A percentile compares a stretch with the other conserved stretches of the same genome.
phyloP scores from a whole-genome alignment of 2,797 vertebrate species.

The Avahi laniger region DNA sequence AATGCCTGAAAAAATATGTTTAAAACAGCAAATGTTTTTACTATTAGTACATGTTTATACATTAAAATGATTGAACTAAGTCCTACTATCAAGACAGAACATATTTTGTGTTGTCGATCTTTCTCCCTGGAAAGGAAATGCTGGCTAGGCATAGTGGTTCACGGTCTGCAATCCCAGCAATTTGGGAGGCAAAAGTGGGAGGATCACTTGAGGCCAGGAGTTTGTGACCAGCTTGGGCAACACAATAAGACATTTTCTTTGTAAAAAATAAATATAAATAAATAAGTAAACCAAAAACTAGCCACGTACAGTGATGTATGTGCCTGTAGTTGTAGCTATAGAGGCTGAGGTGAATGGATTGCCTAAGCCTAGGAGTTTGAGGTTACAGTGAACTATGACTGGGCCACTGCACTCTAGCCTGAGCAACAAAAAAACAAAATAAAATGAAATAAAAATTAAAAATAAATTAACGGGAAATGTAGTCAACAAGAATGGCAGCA shows the following conservation, averaged over 20 bases:
- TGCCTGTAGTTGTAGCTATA: not conserved
- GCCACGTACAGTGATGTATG: not conserved
- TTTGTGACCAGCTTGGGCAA: not conserved
- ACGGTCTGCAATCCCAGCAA: not conserved
- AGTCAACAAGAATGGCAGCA: not conserved
- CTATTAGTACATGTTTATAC: not conserved
- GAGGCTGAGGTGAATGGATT: not conserved
- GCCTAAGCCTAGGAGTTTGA: not conserved
- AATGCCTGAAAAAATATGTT: not conserved
- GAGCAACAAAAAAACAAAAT: not conserved
- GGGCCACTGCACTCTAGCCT: not conserved
- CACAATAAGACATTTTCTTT: not conserved
- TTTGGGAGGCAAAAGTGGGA: not conserved
- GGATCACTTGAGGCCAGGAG: not conserved
- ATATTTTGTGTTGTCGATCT: not conserved
- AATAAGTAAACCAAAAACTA: not conserved
- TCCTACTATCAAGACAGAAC: not conserved
- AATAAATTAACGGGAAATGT: not conserved
- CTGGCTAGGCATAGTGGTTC: not conserved
- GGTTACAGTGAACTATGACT: not conserved
- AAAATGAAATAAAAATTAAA: not conserved
- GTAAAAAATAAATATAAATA: not conserved
- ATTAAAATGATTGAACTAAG: not conserved
- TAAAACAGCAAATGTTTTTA: not conserved
- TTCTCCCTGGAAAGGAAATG: not conserved